Evolutionary conservation across 2,797 vertebrate genomes (phyloP).

Genomic region (Periparus ater): DNA sequence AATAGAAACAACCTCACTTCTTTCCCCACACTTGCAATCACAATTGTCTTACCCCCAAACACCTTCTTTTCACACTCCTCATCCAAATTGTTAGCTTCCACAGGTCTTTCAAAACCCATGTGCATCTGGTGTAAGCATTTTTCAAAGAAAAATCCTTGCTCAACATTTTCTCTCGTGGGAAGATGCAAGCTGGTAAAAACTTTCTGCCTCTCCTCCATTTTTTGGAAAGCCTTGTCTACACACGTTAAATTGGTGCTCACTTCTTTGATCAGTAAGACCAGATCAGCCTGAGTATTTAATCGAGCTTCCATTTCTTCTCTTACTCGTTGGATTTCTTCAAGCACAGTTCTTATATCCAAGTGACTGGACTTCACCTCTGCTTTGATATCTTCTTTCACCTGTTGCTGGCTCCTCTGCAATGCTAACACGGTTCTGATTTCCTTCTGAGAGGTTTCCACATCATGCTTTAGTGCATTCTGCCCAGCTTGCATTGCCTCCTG

Average conservation of each 20-base stretch:
- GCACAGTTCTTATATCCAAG: slow-evolving; percentile 74
- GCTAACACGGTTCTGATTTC: slow-evolving; percentile 59
- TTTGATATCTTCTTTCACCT: slow-evolving; percentile 65
- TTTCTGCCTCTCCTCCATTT: slow-evolving; percentile 53
- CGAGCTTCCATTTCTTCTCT: slow-evolving; percentile 74
- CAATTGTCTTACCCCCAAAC: slow-evolving; percentile 60
- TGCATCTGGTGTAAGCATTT: not conserved
- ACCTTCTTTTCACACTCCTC: slow-evolving; percentile 49
- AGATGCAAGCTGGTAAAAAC: slow-evolving; percentile 1
- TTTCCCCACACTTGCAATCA: not conserved
- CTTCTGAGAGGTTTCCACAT: slow-evolving; percentile 60
- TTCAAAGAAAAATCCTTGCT: slow-evolving; percentile 4
- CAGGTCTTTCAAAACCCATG: slow-evolving; percentile 17
- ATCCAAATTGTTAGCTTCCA: slow-evolving; percentile 41
- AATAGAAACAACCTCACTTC: not conserved
- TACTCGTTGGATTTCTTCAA: slow-evolving; percentile 68
- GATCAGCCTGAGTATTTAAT: slow-evolving; percentile 61
- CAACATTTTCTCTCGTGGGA: not conserved
- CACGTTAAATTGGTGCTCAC: slow-evolving; percentile 60
- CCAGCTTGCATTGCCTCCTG: slow-evolving; percentile 45
- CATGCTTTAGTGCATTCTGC: slow-evolving; percentile 63
- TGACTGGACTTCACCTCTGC: slow-evolving; percentile 64
- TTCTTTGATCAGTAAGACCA: slow-evolving; percentile 67
- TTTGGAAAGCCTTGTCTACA: slow-evolving; percentile 66
- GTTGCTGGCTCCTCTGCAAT: slow-evolving; percentile 61